Percentiles rank a stretch among this genome's conserved stretches.
These are phyloP conservation scores for Lobophora halterata DNA, from an alignment of 2,888 invertebrate species.

Conservation along the genomic window DNA sequence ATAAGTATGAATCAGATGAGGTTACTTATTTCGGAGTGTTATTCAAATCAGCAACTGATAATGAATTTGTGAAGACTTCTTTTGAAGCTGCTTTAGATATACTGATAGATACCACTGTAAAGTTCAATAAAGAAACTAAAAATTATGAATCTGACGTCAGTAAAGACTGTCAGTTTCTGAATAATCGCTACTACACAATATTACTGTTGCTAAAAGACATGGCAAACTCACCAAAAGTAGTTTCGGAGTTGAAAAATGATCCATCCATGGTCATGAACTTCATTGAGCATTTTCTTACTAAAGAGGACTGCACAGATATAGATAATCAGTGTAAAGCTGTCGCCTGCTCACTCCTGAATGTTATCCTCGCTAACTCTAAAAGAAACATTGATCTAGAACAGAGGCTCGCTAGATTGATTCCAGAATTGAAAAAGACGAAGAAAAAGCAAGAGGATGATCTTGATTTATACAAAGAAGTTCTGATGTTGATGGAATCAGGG, in stretches of 20 bases:
- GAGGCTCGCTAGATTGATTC: constrained; percentile 5
- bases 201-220: constrained; percentile 76
- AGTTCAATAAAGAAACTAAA: too few species aligned
- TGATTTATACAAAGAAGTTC: constrained; percentile 61
- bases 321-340: constrained; percentile 66
- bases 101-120: constrained; percentile 52
- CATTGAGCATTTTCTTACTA: constrained; percentile 65
- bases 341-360: constrained; percentile 67
- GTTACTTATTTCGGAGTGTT: constrained; percentile 58
- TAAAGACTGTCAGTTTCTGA: too few species aligned
- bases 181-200: constrained; percentile 64
- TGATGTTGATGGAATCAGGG: constrained; percentile 49
- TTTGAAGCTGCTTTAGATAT: constrained; percentile 55
- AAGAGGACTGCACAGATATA: constrained; percentile 35
- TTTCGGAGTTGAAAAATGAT: constrained; percentile 61
- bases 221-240: constrained; percentile 65
- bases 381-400: constrained; percentile 22
- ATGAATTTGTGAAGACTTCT: constrained; percentile 42
- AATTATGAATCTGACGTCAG: too few species aligned
- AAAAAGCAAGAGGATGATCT: too few species aligned
- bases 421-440: constrained; percentile 43
- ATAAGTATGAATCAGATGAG: constrained; percentile 45
- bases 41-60: constrained; percentile 44
- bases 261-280: constrained; percentile 70
- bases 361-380: constrained; percentile 55